A percentile compares a stretch with the other conserved stretches of the same genome.
Conservation (phyloP, 2,113 vertebrate species). For the Synchiropus splendidus region DNA sequence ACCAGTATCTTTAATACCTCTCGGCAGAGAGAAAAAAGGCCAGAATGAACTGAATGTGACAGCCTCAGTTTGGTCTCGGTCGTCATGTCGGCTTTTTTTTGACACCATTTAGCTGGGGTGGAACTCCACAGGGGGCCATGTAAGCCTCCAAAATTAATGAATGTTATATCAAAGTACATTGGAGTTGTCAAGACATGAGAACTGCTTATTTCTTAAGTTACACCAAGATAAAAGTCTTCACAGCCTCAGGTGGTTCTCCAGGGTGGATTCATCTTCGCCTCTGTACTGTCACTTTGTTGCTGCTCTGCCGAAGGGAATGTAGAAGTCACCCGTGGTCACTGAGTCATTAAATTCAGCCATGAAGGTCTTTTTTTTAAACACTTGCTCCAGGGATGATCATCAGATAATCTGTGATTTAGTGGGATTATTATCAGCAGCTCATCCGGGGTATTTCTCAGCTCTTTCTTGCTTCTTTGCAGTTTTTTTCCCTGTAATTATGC, state of each 20-base stretch:
- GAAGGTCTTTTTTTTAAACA: background rate
- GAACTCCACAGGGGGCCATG: too few relatives aligned
- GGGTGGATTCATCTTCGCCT: constrained; percentile 8
- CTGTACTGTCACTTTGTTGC: constrained; percentile 1
- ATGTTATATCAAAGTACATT: background rate
- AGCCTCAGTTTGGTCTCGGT: too few relatives aligned
- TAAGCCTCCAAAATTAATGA: background rate
- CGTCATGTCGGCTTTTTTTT: too few relatives aligned
- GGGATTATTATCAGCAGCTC: constrained; percentile 15
- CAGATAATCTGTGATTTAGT: constrained; percentile 21
- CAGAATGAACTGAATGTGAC: too few relatives aligned
- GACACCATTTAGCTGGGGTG: too few relatives aligned
- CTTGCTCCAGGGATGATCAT: constrained; percentile 9
- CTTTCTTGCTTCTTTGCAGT: too few relatives aligned
- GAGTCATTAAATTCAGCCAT: constrained; percentile 7
- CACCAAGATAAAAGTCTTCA: constrained; percentile 16
- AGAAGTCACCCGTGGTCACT: constrained; percentile 10
- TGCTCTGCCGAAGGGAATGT: constrained; percentile 2
- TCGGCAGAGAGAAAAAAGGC: too few relatives aligned
- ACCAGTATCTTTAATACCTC: too few relatives aligned
- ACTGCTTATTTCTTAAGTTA: constrained; percentile 37
- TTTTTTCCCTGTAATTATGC: too few relatives aligned
- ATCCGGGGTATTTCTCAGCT: too few relatives aligned
- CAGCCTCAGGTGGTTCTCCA: constrained; percentile 17
- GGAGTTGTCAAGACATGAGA: constrained; percentile 5